Base-by-base conservation (phyloP, 2,113 vertebrate genomes). In the Antidorcas marsupialis region DNA sequence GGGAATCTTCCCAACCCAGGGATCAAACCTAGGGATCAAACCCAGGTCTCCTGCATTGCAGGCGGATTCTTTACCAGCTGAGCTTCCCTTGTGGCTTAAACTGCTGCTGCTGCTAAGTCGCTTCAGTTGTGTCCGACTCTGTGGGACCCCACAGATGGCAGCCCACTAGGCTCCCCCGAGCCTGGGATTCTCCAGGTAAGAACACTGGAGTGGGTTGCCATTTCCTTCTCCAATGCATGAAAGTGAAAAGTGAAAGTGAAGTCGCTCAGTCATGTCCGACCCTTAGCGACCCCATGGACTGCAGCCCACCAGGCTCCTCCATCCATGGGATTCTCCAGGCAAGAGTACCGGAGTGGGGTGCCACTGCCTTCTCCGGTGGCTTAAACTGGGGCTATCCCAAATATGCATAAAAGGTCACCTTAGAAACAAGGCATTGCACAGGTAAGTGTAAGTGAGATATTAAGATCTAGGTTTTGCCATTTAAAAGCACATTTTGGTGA, bases 111-210 rank as follows among this genome's bases (percentile, higher is more conserved):
- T 27, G 57, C 57, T 59, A 59, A 59, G 25, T 59, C 57, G 0
- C 57, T 28, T 59, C 59, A 60, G 59, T 60, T 0, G 0, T 60
- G 27, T 28, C 59, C 0, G 11, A 28, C 59, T 60, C 59, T 13
- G 11, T 60, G 59, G 0, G 0, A 60, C 25, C 4, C 57, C 57
- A 59, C 5, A 28, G 57, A 60, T 0, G 25, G 57, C 27, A 60
- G 59, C 59, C 59, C 59, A 28, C 5, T 27, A 60, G 59, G 27
- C 59, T 60, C 59, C 27, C 11, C 57, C 0, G 0, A 5, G 10
- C 25, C 57, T 59, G 57, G 57, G 9, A 59, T 59, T 12, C 57
- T 59, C 25, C 59, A 60, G 59, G 12, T 27, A 60, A 60, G 59
- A 60, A 60, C 11, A 13, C 59, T 28, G 12, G 59, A 60, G 27